Evolutionary conservation across 2,113 vertebrate species (phyloP).

Genomic region (Ginglymostoma cirratum): DNA sequence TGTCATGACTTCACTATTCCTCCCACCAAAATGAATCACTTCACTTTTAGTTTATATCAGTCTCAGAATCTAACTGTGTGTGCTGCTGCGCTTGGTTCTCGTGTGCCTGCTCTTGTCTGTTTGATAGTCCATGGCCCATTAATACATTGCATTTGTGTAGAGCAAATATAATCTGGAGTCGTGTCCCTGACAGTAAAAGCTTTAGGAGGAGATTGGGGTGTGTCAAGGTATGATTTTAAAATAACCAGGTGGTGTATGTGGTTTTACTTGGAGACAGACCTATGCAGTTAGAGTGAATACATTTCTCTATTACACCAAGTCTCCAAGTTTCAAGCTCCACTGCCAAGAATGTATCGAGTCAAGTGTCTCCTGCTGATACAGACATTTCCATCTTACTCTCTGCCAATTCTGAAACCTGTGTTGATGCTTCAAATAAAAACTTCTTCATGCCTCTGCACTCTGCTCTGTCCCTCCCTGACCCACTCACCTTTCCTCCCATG

Average conservation of each 20-base stretch:
- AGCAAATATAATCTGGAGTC: no score
- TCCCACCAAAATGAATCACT: no score
- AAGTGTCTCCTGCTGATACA: neutral
- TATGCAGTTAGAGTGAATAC: neutral
- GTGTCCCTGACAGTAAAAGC: no score
- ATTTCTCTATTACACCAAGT: neutral
- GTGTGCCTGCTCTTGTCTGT: neutral
- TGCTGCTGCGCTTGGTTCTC: neutral
- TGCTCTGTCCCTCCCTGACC: no score
- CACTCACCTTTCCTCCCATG: no score
- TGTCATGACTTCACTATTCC: no score
- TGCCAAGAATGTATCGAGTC: neutral
- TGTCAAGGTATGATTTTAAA: neutral
- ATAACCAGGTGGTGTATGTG: neutral
- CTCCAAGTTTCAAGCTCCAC: neutral
- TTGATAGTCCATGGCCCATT: neutral
- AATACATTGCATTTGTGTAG: neutral
- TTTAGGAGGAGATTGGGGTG: neutral
- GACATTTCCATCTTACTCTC: neutral
- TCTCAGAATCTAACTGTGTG: neutral
- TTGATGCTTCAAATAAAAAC: neutral
- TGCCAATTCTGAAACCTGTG: neutral
- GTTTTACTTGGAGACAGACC: neutral
- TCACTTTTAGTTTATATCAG: no score
- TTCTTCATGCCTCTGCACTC: no score